phyloP scores from a whole-genome alignment of 35 echinoderm and acorn worm genomes.

The Amphiura filiformis region DNA sequence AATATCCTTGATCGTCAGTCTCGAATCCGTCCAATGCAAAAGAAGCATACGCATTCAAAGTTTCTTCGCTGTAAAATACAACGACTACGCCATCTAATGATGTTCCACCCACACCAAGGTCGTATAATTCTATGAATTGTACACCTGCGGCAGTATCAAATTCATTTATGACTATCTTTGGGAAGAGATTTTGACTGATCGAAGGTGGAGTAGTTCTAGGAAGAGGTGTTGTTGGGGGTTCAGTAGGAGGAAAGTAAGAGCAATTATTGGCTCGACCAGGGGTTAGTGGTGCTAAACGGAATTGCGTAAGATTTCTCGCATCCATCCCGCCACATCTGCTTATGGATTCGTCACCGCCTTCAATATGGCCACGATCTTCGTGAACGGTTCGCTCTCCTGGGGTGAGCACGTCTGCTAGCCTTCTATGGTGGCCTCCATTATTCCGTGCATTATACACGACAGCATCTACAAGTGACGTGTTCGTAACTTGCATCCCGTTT shows the following conservation, averaged over 20 bases:
- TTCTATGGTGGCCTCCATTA: conserved; percentile 22
- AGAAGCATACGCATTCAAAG: conserved; percentile 32
- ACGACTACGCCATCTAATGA: conserved; percentile 52
- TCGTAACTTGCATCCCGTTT: conserved; percentile 51
- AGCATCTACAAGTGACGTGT: conserved; percentile 72
- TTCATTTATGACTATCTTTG: conserved; percentile 78
- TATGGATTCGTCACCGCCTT: conserved; percentile 65
- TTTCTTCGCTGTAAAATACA: conserved; percentile 50
- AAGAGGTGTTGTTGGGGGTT: neutral
- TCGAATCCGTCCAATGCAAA: conserved; percentile 38
- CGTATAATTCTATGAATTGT: conserved; percentile 85
- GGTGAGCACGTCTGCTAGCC: conserved; percentile 53
- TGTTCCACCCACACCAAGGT: conserved; percentile 65
- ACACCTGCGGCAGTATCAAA: conserved; percentile 24
- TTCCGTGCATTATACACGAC: conserved; percentile 68
- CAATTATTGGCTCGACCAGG: conserved; percentile 31
- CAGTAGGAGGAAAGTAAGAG: neutral
- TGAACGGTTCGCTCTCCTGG: conserved; percentile 64
- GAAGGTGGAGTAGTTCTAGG: neutral
- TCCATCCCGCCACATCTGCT: conserved; percentile 80
- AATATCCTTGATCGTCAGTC: conserved; percentile 61
- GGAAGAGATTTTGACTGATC: neutral
- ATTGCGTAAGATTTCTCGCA: conserved; percentile 50
- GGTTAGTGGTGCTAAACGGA: conserved; percentile 24
- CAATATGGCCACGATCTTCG: conserved; percentile 48